phyloP scores from a whole-genome alignment of 2,888 invertebrate genomes.

The Leistus spinibarbis region DNA sequence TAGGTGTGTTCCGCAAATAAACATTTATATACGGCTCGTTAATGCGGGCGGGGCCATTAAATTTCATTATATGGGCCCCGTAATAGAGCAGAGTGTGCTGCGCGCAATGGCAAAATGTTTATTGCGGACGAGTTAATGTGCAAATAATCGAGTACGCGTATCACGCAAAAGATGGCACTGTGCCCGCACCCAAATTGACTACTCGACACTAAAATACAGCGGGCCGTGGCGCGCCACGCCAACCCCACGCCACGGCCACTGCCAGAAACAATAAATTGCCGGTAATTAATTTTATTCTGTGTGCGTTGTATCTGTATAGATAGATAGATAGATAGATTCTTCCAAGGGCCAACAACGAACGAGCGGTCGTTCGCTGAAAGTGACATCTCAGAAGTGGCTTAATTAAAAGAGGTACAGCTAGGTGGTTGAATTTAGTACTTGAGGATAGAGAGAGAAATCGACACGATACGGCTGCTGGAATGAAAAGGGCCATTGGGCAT shows the following conservation, averaged over 20 bases:
- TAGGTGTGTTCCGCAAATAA: not conserved
- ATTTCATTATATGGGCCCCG: not conserved
- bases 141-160: not conserved
- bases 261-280: not conserved
- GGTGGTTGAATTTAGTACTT: not conserved
- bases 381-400: not conserved
- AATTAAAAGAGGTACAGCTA: not conserved
- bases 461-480: too few species aligned
- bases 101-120: not conserved
- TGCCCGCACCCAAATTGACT: not conserved
- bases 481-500: too few species aligned
- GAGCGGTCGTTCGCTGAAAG: not conserved
- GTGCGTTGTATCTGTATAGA: not conserved
- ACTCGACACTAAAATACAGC: not conserved
- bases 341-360: not conserved
- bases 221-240: not conserved
- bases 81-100: not conserved
- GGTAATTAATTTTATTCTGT: not conserved
- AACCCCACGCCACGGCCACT: not conserved
- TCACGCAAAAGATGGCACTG: not conserved
- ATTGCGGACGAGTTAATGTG: not conserved
- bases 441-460: too few species aligned
- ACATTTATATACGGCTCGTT: not conserved
- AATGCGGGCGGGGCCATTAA: not conserved
- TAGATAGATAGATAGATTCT: not conserved